Base-by-base conservation (phyloP, 2,888 invertebrate species). In the Taphrorychus bicolor region DNA sequence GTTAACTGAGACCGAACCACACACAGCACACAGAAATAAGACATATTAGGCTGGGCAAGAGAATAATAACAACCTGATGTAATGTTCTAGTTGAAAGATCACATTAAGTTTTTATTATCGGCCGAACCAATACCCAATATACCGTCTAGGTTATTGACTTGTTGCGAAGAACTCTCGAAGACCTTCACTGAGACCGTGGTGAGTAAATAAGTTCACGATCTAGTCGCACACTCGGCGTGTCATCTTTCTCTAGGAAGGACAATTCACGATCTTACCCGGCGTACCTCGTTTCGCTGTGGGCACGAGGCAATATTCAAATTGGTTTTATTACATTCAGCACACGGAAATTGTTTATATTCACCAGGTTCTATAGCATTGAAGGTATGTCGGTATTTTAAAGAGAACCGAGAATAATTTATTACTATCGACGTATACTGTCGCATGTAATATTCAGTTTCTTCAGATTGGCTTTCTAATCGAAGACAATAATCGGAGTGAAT, bases 111-210 rank as follows among this genome's bases (percentile, higher is more conserved):
- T 59, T 59, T 59, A 54, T 17, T 32, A n/a, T 18, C 23, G 24
- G 22, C 54, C 54, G 32, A 19, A 54, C 54, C 32, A 54, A 51
- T 49, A 59, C 48, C 51, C 52, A 60, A 60, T 60, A 60, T 60
- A 60, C 52, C 16, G 41, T 4, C 32, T 41, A 49, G 59, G 60
- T 60, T 60, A 60, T 60, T 60, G 60, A 60, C 60, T 60, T 52
- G 41, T 52, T 21, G 54, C 24, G 60, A 60, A 60, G 60, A 60
- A 51, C 60, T 60, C 52, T 52, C 24, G 60, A 60, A 60, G 60
- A 60, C 60, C 60, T 60, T 60, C 60, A 52, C 60, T 60, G 49
- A 60, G 60, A 60, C 51, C 60, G 52, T 52, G 51, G 52, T 52
- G 49, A 52, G 21, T 52, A 19, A 60, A 60, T 60, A 60, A 60